Base-by-base conservation (phyloP, 2,888 invertebrate genomes). In the Lochmaea capreae region DNA sequence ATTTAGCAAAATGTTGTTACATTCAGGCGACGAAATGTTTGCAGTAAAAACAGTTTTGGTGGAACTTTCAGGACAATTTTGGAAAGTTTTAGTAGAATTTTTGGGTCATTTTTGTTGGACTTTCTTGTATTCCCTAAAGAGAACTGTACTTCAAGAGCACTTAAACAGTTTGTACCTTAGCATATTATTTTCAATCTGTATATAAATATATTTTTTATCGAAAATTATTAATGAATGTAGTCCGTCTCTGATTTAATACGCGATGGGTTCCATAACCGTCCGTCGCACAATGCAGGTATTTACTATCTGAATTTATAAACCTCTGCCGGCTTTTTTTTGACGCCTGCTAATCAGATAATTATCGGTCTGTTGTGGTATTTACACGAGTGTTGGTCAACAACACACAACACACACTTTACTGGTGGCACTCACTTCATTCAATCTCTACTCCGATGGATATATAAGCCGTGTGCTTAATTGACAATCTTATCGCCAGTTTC, bases 281-380 rank as follows among this genome's bases (percentile, higher is more conserved):
- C 14, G n/a, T 61, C 39, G 14, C 43, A 63, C 39, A 73, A 73
- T 67, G 69, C 75, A 75, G 77, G 75, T 75, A 73, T 77, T 75
- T 75, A 71, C 68, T 68, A 67, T 68, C 73, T 72, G 73, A 76
- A 76, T 77, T 70, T 62, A 70, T 76, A 76, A 72, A 71, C 68
- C 67, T 33, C 52, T 68, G 73, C 68, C 78, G 76, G 78, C 70
- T 33, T 62, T 72, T 67, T 74, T 76, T 78, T 78, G 75, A 78
- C 71, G 66, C 57, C 65, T 72, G 75, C 75, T 78, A 76, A 78
- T 78, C 76, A 74, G 73, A 75, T 78, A 78, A 78, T 78, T 75
- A 76, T 76, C 75, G 74, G 77, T 71, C 71, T 76, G 77, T 71
- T 71, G 69, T 78, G 75, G 75, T 73, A 74, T 76, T 73, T 73